Base-by-base conservation (phyloP, 2,888 invertebrate genomes). In the Mythimna ferrago region DNA sequence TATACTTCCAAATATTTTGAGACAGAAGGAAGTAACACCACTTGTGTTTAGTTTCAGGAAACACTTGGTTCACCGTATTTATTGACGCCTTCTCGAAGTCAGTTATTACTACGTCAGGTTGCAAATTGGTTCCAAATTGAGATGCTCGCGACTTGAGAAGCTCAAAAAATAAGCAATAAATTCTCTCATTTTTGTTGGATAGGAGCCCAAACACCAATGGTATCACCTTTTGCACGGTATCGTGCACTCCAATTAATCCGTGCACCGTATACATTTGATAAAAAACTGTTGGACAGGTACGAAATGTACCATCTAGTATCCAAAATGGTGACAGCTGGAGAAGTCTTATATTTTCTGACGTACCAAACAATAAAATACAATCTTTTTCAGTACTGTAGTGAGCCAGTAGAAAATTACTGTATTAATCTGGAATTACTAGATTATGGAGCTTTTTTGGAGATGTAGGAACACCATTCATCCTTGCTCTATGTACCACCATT, bases 331-430 rank as follows among this genome's bases (percentile, higher is more conserved):
- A 54, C 10, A 62, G 32, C 26, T 62, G 69, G 60, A 54, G 66
- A 67, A 67, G 60, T 58, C 58, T 51, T 41, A 69, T 56, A 7
- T 69, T 69, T 62, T 62, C 62, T 56, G 19, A 41, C 44, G 53
- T 69, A 26, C 54, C 56, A 69, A 69, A 62, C 62, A 69, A 44
- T 69, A 62, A 69, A 69, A 69, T 69, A 69, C 54, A 62, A 69
- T 69, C 68, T 51, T 69, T n/a, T 56, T 62, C 56, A 63, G 69
- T 63, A 57, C n/a, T 69, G 56, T 63, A 69, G 62, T 63, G 62
- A 56, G 56, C 62, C 69, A 63, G 44, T 44, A 63, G 44, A 57
- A 69, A 63, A 56, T 69, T 44, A 69, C 44, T 57, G 16, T 69
- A 69, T 69, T 69, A 63, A 48, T 66, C 44, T 44, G 57, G 66